These are phyloP conservation scores for Maniola jurtina DNA, from an alignment of 1,140 invertebrate species.

Conservation along the genomic window DNA sequence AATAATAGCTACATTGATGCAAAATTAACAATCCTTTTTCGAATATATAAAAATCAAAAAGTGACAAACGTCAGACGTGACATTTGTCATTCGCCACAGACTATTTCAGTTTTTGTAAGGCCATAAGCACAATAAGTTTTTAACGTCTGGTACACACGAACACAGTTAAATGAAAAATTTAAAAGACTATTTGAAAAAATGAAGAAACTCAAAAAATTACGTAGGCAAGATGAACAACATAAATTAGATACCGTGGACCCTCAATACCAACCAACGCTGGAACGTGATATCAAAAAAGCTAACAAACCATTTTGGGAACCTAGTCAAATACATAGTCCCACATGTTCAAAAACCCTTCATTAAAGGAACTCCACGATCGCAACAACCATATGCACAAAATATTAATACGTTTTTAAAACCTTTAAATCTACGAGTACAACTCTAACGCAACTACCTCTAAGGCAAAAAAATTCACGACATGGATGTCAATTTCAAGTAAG, in stretches of 20 bases:
- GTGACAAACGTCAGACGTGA: no score
- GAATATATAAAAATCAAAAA: no score
- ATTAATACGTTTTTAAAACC: background rate
- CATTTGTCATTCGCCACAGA: no score
- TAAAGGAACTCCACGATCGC: background rate
- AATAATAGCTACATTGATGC: no score
- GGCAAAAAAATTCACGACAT: background rate
- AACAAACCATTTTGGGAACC: background rate
- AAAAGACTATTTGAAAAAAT: background rate
- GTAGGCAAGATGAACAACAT: background rate
- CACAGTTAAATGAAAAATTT: conserved; percentile 5
- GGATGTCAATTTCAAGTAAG: no score
- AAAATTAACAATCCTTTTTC: no score
- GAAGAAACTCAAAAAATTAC: background rate
- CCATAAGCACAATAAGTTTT: no score
- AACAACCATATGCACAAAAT: background rate
- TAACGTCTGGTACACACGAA: no score
- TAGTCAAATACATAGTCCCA: background rate
- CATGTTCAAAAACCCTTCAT: background rate
- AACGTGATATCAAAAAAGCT: background rate
- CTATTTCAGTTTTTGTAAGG: no score
- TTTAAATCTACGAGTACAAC: no score
- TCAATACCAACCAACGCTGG: background rate
- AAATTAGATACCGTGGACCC: background rate
- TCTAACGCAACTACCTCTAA: no score